Evolutionary conservation across 2,113 vertebrate genomes (phyloP).

Genomic region (Eolophus roseicapilla): DNA sequence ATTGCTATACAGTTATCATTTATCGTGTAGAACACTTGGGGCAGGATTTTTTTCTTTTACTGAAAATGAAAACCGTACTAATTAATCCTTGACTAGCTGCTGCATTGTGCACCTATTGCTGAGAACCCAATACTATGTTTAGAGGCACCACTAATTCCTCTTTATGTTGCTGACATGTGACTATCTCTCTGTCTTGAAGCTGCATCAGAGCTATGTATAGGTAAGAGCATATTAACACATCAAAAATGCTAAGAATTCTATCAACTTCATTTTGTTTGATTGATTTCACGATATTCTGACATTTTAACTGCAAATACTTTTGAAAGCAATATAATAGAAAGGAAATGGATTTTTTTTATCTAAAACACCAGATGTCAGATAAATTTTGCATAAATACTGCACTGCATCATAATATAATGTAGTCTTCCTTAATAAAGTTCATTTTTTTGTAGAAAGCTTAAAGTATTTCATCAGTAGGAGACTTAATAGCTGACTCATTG

Average conservation of each 20-base stretch:
- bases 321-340: neutral
- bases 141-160: neutral
- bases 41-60: neutral
- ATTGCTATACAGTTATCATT: neutral
- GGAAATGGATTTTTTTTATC: neutral
- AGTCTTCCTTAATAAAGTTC: neutral
- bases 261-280: neutral
- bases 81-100: neutral
- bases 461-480: neutral
- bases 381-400: neutral
- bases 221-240: neutral
- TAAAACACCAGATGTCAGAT: neutral
- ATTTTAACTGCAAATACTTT: neutral
- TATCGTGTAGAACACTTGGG: neutral
- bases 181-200: neutral
- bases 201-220: neutral
- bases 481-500: neutral
- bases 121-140: neutral
- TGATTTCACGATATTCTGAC: neutral
- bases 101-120: neutral
- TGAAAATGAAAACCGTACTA: neutral
- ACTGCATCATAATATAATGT: rapidly evolving
- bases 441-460: neutral
- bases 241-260: neutral
- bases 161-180: neutral